Conservation (phyloP, 1,140 invertebrate species). For the Zaprionus camerounensis region DNA sequence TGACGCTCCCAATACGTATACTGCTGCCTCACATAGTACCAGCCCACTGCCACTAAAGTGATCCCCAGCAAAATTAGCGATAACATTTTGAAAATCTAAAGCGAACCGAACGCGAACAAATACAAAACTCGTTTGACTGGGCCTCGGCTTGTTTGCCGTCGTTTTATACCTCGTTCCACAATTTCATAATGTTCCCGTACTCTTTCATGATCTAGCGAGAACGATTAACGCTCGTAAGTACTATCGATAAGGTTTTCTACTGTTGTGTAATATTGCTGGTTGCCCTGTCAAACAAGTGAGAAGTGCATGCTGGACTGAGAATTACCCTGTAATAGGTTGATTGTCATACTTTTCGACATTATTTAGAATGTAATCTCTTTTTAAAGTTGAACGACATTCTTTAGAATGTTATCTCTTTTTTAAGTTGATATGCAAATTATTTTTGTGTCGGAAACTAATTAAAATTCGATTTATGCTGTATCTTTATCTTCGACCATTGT, state of each 20-base stretch:
- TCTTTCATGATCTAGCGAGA: constrained; percentile 16
- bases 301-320: too few species aligned
- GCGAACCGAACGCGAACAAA: constrained; percentile 6
- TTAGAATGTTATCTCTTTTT: too few species aligned
- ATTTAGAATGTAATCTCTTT: too few species aligned
- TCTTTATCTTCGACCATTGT: too few species aligned
- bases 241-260: not conserved
- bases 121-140: constrained; percentile 16
- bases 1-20: constrained; percentile 67
- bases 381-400: too few species aligned
- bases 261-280: not conserved
- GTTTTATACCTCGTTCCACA: constrained; percentile 24
- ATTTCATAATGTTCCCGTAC: constrained; percentile 42
- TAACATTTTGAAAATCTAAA: constrained; percentile 41
- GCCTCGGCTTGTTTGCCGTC: not conserved
- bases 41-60: constrained; percentile 50
- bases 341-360: too few species aligned
- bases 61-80: constrained; percentile 37
- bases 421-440: too few species aligned
- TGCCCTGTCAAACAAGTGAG: too few species aligned
- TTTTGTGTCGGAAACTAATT: too few species aligned
- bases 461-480: not conserved
- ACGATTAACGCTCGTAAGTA: not conserved
- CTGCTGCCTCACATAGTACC: constrained; percentile 61
- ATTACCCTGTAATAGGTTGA: not conserved